phyloP scores from a whole-genome alignment of 1,140 invertebrate species.

The Lysiphlebus fabarum region DNA sequence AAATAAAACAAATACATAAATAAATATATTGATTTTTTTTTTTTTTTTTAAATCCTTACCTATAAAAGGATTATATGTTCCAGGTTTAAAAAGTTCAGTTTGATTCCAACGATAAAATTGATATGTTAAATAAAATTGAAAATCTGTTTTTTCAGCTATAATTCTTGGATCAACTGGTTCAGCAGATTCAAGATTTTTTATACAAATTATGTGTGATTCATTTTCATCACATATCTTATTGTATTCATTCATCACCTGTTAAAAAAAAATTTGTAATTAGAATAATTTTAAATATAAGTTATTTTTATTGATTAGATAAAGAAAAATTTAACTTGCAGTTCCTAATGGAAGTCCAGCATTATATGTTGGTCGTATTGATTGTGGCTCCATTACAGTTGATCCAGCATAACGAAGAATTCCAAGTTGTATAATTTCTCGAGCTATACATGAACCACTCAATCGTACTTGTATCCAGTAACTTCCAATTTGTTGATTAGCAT shows the following conservation, averaged over 20 bases:
- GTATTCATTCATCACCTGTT: conserved; percentile 14
- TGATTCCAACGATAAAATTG: not conserved
- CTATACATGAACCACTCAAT: conserved; percentile 47
- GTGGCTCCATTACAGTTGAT: not conserved
- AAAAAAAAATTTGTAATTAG: not conserved
- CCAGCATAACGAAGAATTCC: conserved; percentile 51
- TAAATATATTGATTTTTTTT: not conserved
- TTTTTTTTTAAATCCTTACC: too few relatives aligned
- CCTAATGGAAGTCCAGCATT: conserved; percentile 13
- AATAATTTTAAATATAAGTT: not conserved
- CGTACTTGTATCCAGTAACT: conserved; percentile 55
- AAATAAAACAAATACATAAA: not conserved
- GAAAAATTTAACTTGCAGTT: conserved; percentile 6
- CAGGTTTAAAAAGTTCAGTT: conserved; percentile 7
- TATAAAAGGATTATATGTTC: conserved; percentile 16
- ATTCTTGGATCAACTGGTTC: conserved; percentile 15
- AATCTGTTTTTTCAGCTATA: conserved; percentile 7
- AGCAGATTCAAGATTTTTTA: conserved; percentile 6
- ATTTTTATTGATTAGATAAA: not conserved
- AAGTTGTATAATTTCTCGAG: conserved; percentile 45
- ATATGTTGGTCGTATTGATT: not conserved
- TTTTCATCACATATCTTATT: conserved; percentile 14
- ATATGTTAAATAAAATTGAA: conserved; percentile 11
- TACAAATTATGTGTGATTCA: not conserved
- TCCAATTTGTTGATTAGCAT: conserved; percentile 39